Evolutionary conservation across 1,140 invertebrate species (phyloP), one percentile per base, ranked within the genome.

Genomic region (Stenopsyche tienmushanensis): DNA sequence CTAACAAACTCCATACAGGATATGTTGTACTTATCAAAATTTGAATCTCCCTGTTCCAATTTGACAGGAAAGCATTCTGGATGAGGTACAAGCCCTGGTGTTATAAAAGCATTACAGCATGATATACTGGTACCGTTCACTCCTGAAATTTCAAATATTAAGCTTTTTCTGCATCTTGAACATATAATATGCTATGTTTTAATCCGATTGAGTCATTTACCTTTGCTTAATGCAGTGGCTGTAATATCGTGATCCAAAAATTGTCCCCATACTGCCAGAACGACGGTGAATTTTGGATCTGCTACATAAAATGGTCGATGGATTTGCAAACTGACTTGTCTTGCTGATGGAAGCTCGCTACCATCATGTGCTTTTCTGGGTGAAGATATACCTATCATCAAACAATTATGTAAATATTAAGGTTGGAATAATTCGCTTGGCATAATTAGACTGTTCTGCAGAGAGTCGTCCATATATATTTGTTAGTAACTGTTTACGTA

Each of bases 231-330:
- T 0, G 90, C 91, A 0, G 91, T 94, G 1, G 89, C 88, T 0
- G 90, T 93, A 21, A 99, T 87, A 72, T 98, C 97, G 73, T 98
- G 97, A 76, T 98, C 96, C 13, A 98, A 71, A 76, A 98, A 98
- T 80, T 98, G 96, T 0, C 96, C 96, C 86, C 94, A 98, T 8
- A 92, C 89, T 0, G 90, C 90, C 45, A 92, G 72, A 88, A 93
- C 90, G 0, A 92, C 89, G 0, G 89, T 90, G 72, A 92, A 92
- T 26, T 85, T 80, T 0, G 86, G 84, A 76, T 92, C 90, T 23
- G 83, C 83, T 26, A 83, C 84, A 65, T 89, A 88, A 57, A 83
- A 84, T 0, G 89, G 87, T 5, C 88, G 78, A 75, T 92, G 90
- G 0, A 92, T 84, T 21, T 83, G 82, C 0, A 89, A 72, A 67